phyloP scores from a whole-genome alignment of 1,140 invertebrate species.

The Tetraneura akinire region DNA sequence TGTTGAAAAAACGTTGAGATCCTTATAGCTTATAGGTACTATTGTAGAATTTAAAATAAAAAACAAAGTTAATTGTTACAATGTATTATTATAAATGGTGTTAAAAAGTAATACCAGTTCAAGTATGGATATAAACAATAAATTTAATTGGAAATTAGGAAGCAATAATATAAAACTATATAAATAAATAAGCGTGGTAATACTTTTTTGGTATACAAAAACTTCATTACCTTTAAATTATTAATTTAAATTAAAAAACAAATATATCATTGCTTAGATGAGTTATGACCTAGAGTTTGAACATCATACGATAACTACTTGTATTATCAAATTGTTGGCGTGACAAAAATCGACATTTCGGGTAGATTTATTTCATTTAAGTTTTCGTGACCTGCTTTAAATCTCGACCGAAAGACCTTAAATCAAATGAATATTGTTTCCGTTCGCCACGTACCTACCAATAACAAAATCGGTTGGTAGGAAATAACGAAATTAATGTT shows the following conservation, averaged over 20 bases:
- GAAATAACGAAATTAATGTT: background rate
- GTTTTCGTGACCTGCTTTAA: background rate
- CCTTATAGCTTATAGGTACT: too few relatives aligned
- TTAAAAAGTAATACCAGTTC: too few relatives aligned
- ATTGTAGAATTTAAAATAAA: too few relatives aligned
- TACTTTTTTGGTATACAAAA: background rate
- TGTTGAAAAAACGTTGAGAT: too few relatives aligned
- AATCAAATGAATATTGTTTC: background rate
- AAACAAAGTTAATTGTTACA: too few relatives aligned
- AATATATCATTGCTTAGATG: background rate
- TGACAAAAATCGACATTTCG: background rate
- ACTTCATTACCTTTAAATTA: background rate
- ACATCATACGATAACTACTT: background rate
- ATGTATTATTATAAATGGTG: too few relatives aligned
- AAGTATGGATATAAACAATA: too few relatives aligned
- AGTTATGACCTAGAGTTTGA: background rate
- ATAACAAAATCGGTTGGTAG: background rate
- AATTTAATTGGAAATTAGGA: too few relatives aligned
- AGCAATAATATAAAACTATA: too few relatives aligned
- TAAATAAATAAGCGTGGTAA: background rate
- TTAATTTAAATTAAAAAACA: background rate
- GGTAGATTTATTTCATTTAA: background rate
- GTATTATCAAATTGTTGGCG: background rate
- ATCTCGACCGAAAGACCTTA: background rate
- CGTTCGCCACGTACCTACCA: background rate